Base-by-base conservation (phyloP, 2,797 vertebrate species). In the Remorina albescens region DNA sequence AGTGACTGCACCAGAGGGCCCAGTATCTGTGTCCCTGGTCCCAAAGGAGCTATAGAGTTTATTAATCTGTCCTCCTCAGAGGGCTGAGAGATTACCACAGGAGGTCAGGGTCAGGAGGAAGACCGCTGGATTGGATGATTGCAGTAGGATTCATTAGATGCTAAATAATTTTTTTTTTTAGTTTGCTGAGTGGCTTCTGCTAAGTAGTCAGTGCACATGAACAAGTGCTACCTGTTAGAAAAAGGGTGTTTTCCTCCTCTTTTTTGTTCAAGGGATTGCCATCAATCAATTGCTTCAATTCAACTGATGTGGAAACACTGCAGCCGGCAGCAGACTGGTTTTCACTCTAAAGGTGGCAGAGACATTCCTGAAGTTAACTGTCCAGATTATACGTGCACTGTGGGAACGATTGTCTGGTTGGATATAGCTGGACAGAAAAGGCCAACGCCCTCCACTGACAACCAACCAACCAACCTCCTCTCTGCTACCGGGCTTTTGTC, bases 361-460 rank as follows among this genome's bases (percentile, higher is more conserved):
- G 76, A 88, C 87, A 92, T 94, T 93, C 87, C 90, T 88, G 16
- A 74, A 77, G 70, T 90, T 91, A 89, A 88, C 83, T 76, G 85
- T 89, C 82, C 83, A 78, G 74, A 84, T 83, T 86, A 81, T 89
- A 91, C 32, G 44, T 74, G 88, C 85, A 57, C 87, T 85, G 28
- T 36, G 89, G 91, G 91, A 93, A 78, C 54, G 66, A 88, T 89
- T 78, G 81, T 72, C 83, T 76, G 63, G 78, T 67, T 74, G 71
- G 90, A 86, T 77, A 75, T 76, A 72, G 58, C 77, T 65, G 32
- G 47, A 46, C 67, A 75, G 57, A 46, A 55, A 65, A 72, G 66
- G 55, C 78, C 78, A 78, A 75, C 66, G 84, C 77, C 85, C n/a
- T 70, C 71, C 53, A 63, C 55, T 81, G 72, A 78, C 74, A 75